Percentiles rank a stretch among this genome's conserved stretches.
Evolutionary conservation across 1,140 invertebrate genomes (phyloP).

Genomic region (Pseudomyrmex cubaensis): DNA sequence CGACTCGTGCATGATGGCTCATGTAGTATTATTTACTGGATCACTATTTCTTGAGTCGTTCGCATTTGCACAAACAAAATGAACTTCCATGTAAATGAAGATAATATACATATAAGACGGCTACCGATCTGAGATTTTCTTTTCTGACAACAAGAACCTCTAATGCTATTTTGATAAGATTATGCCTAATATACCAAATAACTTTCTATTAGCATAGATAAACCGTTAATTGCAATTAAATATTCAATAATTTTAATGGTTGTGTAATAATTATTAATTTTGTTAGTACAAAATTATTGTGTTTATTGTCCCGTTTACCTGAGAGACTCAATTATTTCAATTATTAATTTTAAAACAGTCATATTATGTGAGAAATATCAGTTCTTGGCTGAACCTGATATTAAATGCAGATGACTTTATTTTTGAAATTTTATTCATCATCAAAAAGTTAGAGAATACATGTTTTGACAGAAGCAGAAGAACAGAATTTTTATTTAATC

Average conservation of each 20-base stretch:
- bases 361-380: no score
- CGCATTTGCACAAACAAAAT: constrained; percentile 55
- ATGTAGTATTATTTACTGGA: constrained; percentile 55
- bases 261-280: constrained; percentile 13
- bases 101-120: not conserved
- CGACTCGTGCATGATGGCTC: constrained; percentile 51
- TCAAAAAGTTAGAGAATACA: not conserved
- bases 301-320: not conserved
- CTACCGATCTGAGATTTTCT: constrained; percentile 7
- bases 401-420: not conserved
- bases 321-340: not conserved
- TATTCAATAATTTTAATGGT: not conserved
- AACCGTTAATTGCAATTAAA: not conserved
- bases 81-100: constrained; percentile 19
- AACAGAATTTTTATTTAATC: not conserved
- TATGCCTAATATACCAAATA: not conserved
- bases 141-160: constrained; percentile 6
- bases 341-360: not conserved
- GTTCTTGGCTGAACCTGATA: not conserved
- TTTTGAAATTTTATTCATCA: not conserved
- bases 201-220: not conserved
- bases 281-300: constrained; percentile 4
- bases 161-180: constrained; percentile 21
- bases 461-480: not conserved
- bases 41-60: constrained; percentile 52